Evolutionary conservation across 2,113 vertebrate species (phyloP), one percentile per base, ranked within the genome.

Genomic region (Thalassoma bifasciatum): DNA sequence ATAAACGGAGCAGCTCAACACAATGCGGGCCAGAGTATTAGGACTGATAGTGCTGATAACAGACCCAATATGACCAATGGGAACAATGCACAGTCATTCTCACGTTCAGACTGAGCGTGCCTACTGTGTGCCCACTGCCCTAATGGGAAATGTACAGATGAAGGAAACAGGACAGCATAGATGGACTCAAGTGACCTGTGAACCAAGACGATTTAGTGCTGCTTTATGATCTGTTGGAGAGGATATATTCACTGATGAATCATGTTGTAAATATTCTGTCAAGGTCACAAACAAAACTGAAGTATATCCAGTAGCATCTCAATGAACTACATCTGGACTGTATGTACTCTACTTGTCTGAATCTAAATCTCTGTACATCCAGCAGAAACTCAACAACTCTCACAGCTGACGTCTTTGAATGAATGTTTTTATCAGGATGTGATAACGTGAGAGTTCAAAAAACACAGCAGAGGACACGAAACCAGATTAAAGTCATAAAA

Each of bases 1-100:
- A 93, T 89, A 92, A 92, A 92, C 84, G 80, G 66, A 89, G 87
- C 86, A 52, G 88, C 66, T 54, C 82, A 81, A 85, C 85, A 93
- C 89, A 92, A 92, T 92, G 87, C 82, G 19, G 67, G 79, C 77
- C 86, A 63, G 77, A 85, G 75, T 85, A 91, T 91, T 92, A 88
- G 88, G 81, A 81, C 81, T 73, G 88, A 91, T 90, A 86, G 51
- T n/a, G 81, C 78, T n/a, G 89, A 90, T 92, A 91, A 87, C 75
- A n/a, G 68, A 47, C 60, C 86, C 85, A 90, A 89, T 90, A 87
- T 69, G 89, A 90, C 75, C 88, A 70, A 56, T 65, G 73, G 81
- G 86, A 92, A 92, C 91, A 92, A 89, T 91, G 70, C 76, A 3
- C 24, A 65, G 81, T 64, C 76, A 75, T 88, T 88, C 88, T 91